A percentile compares a stretch with the other conserved stretches of the same genome.
These are phyloP conservation scores for Micromys minutus DNA, from an alignment of 2,113 vertebrate species.

Conservation along the genomic window DNA sequence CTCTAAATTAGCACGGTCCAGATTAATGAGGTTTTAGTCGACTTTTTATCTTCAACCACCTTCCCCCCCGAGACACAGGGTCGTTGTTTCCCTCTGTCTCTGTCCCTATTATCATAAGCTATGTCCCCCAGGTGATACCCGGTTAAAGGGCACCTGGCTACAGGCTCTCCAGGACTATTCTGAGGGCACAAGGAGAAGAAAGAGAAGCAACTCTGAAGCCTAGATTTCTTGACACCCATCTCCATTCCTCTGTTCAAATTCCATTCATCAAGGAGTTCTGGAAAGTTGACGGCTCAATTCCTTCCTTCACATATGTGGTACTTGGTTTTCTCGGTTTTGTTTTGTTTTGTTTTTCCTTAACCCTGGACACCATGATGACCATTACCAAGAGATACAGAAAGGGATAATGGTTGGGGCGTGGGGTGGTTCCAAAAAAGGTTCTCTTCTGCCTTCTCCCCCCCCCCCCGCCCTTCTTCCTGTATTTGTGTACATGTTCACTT, in stretches of 20 bases:
- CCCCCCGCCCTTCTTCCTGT: neutral
- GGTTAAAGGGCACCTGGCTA: slow-evolving; percentile 63
- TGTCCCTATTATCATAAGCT: slow-evolving; percentile 73
- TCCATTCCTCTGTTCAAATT: neutral
- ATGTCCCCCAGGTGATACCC: slow-evolving; percentile 50
- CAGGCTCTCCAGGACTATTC: slow-evolving; percentile 18
- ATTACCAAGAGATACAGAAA: neutral
- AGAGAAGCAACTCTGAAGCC: neutral
- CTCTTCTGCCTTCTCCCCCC: neutral
- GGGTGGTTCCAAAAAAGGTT: neutral
- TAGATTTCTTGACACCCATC: neutral
- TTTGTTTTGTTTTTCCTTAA: neutral
- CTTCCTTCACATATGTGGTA: neutral
- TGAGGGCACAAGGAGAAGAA: neutral
- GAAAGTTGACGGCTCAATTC: neutral
- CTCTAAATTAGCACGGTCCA: slow-evolving; percentile 80
- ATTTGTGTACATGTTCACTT: neutral
- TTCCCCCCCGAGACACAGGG: slow-evolving; percentile 71
- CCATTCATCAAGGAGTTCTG: neutral
- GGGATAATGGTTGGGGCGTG: neutral
- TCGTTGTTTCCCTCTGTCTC: slow-evolving; percentile 50
- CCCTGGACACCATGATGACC: neutral
- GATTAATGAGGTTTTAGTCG: slow-evolving; percentile 80
- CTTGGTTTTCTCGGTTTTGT: no score
- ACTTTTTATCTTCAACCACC: slow-evolving; percentile 73